Evolutionary conservation across 2,797 vertebrate genomes (phyloP), one percentile per base, ranked within the genome.

Genomic region (Smutsia temminckii): DNA sequence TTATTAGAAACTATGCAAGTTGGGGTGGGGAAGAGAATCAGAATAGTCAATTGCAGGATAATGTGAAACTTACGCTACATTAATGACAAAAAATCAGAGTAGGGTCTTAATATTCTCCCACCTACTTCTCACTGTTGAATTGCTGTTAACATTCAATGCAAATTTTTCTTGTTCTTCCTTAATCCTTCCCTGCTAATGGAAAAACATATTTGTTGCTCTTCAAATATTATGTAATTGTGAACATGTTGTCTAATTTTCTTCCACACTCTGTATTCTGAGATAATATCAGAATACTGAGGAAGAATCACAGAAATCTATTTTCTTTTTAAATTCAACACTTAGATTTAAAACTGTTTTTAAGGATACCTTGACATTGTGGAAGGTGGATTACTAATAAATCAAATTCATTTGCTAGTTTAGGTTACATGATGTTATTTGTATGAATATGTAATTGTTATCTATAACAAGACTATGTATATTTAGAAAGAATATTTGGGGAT

Each of bases 291-390:
- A 1, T 51, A 68, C 37, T n/a, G 13, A 85, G 63, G 14, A 81
- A 94, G 77, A 85, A 93, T 64, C 53, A 79, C 63, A 71, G 40
- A 88, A 85, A 92, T 93, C 57, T 66, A 23, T 68, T 84, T 95
- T 95, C 74, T 86, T 96, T 89, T 94, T 49, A 87, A 91, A 72
- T 92, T 93, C 75, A 95, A 32, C 32, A 61, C 51, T 91, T 91
- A 64, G 53, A 86, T 88, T 93, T 88, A 87, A 91, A 91, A 74
- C 11, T 59, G 5, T 89, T 97, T 94, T 92, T 59, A 64, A 91
- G 40, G 63, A 81, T 51, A 93, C 37, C 42, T 92, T 14, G 85
- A 71, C 37, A 32, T 86, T 85, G 68, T 93, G 53, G 34, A 87
- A 93, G 94, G 42, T 29, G 46, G 74, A 81, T 64, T 93, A 46